Evolutionary conservation across 2,888 invertebrate genomes (phyloP), one percentile per base, ranked within the genome.

Genomic region (Hyppa rectilinea): DNA sequence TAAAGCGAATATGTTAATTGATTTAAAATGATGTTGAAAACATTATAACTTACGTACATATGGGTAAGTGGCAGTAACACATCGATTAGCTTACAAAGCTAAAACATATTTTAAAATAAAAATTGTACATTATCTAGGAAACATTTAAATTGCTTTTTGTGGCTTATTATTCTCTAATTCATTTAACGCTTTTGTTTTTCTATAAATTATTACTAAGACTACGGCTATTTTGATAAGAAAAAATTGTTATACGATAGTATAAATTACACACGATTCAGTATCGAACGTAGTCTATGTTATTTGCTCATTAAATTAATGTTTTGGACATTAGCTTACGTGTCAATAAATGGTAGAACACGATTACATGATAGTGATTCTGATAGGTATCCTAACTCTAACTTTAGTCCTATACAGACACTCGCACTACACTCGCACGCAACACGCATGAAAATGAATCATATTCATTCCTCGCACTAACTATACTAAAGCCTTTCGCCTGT

Each of bases 81-180:
- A 75, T 79, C 63, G 17, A 72, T 71, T 70, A 80, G 72, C 76
- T 85, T 85, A 87, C 61, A 77, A 78, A 83, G 73, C 80, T 85
- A 84, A 73, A 81, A 75, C 47, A 83, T 78, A 80, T 12, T 14
- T 60, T 70, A 77, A 78, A 78, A 84, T 79, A 78, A 82, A 76
- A 89, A 89, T 93, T 92, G 91, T 93, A 92, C 91, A 92, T 88
- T 87, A 88, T 83, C 86, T 91, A 93, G 89, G 90, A 93, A 91
- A 91, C 88, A 89, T 88, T 81, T 80, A 87, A 88, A 91, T 91
- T 91, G 89, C 89, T 90, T 90, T 75, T 90, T 88, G 88, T 90
- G 87, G 87, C 83, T 87, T 87, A 86, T 82, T 86, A 83, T 79
- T 83, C 70, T 76, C 83, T 87, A 86, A 76, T 70, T 80, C 53